Base-by-base conservation (phyloP, 2,797 vertebrate species). In the Dallia pectoralis region DNA sequence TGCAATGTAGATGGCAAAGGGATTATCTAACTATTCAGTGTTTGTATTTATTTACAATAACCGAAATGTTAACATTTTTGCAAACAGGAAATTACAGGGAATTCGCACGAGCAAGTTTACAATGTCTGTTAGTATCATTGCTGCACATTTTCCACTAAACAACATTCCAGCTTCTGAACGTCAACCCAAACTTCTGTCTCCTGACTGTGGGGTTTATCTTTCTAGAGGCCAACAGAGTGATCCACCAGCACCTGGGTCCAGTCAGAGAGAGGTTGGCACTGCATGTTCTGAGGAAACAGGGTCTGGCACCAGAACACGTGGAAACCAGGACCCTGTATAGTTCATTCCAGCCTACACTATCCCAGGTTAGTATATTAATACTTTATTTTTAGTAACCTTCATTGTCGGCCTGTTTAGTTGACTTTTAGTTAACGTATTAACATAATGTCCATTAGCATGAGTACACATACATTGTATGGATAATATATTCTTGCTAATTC, bases 261-360 rank as follows among this genome's bases (percentile, higher is more conserved):
- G 81, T 91, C 0, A 93, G 91, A 53, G 97, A 99, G 81, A 92
- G 96, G 7, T 92, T 99, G 4, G 93, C 96, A 3, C 93, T 99
- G 78, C 91, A 98, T 75, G 94, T 98, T 77, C 96, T 99, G 76
- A 91, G 95, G 87, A 91, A 89, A 0, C 96, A 97, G 76, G 94
- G 93, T 8, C 82, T 98, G 73, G 95, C 96, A 72, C 95, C 97
- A 11, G 98, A 99, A 74, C 97, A 99, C 0, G 96, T 97, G 64
- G 98, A 99, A 85, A 97, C 95, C 0, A 96, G 98, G 84, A 98
- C 95, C 49, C 90, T 99, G 67, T 93, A 89, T 73, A 99, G 97
- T 87, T 96, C 94, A 79, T 96, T 96, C 86, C 97, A 99, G 79
- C 97, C 97, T 69, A 97, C 95, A 72, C 92, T 99, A 65, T 92